Evolutionary conservation across 2,888 invertebrate genomes (phyloP).

Genomic region (Calameuta idolon): DNA sequence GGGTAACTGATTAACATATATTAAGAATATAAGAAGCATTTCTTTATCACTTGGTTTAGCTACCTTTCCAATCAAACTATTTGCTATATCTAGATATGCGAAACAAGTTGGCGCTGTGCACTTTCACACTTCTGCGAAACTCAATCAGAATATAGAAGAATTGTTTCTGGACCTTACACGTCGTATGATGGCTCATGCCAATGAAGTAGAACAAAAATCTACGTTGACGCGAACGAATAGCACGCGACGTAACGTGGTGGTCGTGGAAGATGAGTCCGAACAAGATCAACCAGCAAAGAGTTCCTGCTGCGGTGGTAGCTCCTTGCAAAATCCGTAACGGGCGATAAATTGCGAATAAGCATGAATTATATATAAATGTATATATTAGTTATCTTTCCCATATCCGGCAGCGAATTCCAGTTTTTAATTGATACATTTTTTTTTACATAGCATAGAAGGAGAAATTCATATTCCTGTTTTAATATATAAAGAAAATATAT

Average conservation of each 20-base stretch:
- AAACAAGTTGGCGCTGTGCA: conserved; percentile 91
- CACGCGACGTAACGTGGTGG: conserved; percentile 66
- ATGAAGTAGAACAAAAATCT: conserved; percentile 54
- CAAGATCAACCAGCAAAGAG: conserved; percentile 53
- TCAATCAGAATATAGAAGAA: conserved; percentile 91
- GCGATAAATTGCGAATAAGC: neutral
- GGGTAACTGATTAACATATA: neutral
- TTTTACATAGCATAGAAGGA: conserved; percentile 17
- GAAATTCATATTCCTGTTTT: conserved; percentile 6
- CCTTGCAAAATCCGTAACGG: conserved; percentile 30
- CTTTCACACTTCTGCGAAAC: conserved; percentile 93
- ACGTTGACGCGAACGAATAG: conserved; percentile 64
- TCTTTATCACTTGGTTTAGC: neutral
- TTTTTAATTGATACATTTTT: conserved; percentile 10
- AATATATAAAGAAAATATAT: neutral
- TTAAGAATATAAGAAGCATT: neutral
- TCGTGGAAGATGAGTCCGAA: conserved; percentile 66
- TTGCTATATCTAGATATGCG: conserved; percentile 77
- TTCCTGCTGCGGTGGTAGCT: conserved; percentile 62
- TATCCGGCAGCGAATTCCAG: neutral
- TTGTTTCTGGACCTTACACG: conserved; percentile 87
- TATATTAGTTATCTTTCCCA: conserved; percentile 22
- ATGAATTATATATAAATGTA: conserved; percentile 30
- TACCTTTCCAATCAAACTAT: neutral
- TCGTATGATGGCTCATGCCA: conserved; percentile 74